Percentiles rank a stretch among this genome's conserved stretches.
Conservation (phyloP, 2,113 vertebrate species). For the Nipponia nippon region DNA sequence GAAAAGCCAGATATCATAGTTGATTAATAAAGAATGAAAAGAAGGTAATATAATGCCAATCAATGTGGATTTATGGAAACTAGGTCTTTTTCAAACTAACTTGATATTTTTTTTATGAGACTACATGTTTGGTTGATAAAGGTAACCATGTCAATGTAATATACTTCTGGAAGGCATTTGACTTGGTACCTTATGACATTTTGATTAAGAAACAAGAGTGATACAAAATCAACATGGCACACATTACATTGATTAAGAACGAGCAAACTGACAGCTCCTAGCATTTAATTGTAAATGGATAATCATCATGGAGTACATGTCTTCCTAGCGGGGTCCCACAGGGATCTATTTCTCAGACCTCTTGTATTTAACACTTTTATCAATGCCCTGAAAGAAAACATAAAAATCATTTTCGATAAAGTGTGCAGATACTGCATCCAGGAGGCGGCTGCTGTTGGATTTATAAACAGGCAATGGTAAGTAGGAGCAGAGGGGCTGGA, state of each 20-base stretch:
- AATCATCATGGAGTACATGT: slow-evolving; percentile 59
- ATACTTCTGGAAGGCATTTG: slow-evolving; percentile 66
- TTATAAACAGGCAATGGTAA: neutral
- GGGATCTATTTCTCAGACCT: slow-evolving; percentile 57
- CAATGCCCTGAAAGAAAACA: slow-evolving; percentile 46
- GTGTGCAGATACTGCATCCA: neutral
- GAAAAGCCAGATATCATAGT: slow-evolving; percentile 66
- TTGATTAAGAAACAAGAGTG: slow-evolving; percentile 70
- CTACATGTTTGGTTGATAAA: slow-evolving; percentile 68
- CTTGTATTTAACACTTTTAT: slow-evolving; percentile 54
- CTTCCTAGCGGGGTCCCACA: slow-evolving; percentile 47
- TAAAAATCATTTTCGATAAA: slow-evolving; percentile 19
- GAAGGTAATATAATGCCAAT: slow-evolving; percentile 68
- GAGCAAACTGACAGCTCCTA: slow-evolving; percentile 65
- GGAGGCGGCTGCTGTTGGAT: neutral
- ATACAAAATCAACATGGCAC: slow-evolving; percentile 71
- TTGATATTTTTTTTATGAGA: slow-evolving; percentile 67
- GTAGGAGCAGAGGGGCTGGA: neutral
- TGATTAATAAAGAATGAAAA: slow-evolving; percentile 71
- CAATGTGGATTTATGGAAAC: slow-evolving; percentile 69
- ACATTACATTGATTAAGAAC: slow-evolving; percentile 68
- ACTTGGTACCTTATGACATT: slow-evolving; percentile 68
- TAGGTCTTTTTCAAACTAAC: slow-evolving; percentile 67
- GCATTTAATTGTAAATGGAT: slow-evolving; percentile 69
- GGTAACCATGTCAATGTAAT: slow-evolving; percentile 64